A percentile compares a stretch with the other conserved stretches of the same genome.
phyloP scores from a whole-genome alignment of 2,113 vertebrate species.

The Vicugna pacos region DNA sequence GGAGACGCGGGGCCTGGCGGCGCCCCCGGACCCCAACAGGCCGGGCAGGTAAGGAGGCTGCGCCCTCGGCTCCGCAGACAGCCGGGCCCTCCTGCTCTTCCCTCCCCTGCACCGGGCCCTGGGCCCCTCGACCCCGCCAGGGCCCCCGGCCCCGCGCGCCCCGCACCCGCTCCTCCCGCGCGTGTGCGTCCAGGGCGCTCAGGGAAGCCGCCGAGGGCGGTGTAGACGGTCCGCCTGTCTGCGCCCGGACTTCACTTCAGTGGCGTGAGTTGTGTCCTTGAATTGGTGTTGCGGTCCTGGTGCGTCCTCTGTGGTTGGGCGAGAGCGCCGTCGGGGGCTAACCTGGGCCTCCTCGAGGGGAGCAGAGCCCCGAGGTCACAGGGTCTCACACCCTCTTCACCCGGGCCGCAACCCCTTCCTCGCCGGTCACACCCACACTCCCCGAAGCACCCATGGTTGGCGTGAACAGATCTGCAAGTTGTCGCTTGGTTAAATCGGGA shows the following conservation, averaged over 20 bases:
- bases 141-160: not conserved
- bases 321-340: not conserved
- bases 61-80: accelerated
- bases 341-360: not conserved
- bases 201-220: no score
- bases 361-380: not conserved
- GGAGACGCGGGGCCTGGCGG: not conserved
- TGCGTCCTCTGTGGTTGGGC: not conserved
- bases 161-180: not conserved
- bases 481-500: not conserved
- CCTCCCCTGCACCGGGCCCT: no score
- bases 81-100: accelerated
- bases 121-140: no score
- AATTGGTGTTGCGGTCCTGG: no score
- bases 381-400: not conserved
- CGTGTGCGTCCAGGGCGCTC: no score
- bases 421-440: not conserved
- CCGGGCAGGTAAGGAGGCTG: conserved; percentile 72
- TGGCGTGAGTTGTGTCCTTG: not conserved
- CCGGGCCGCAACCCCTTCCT: not conserved
- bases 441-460: not conserved
- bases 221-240: not conserved
- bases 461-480: not conserved
- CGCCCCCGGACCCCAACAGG: conserved; percentile 30
- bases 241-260: not conserved